Evolutionary conservation across 2,113 vertebrate species (phyloP).

Genomic region (Hyperopisus bebe): DNA sequence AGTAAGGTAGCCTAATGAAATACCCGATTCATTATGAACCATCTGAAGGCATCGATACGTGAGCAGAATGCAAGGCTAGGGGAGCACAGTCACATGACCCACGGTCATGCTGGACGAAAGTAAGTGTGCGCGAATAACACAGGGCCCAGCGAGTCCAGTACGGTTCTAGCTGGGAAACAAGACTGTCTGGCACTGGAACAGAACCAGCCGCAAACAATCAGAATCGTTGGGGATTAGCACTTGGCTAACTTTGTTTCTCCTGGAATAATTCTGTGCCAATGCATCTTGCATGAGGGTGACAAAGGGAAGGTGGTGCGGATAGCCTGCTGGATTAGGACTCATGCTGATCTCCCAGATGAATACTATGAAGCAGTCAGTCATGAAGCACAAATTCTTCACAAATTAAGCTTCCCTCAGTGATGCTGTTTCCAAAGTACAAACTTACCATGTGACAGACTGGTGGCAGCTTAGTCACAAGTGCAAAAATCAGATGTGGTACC

Average conservation of each 20-base stretch:
- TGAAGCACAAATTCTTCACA: neutral
- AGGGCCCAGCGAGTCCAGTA: neutral
- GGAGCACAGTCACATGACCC: neutral
- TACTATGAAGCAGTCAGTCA: neutral
- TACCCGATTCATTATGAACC: neutral
- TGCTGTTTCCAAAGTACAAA: neutral
- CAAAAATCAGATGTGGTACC: neutral
- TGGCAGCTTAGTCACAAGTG: neutral
- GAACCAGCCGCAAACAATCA: neutral
- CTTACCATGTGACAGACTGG: neutral
- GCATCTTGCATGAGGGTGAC: neutral
- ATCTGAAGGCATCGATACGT: neutral
- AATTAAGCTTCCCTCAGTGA: neutral
- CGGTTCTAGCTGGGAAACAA: neutral
- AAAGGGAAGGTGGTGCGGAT: neutral
- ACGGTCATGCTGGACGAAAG: neutral
- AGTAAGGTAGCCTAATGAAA: neutral
- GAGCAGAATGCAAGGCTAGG: neutral
- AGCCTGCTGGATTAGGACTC: neutral
- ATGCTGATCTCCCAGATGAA: neutral
- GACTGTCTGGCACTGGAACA: neutral
- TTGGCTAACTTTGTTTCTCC: neutral
- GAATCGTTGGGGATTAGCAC: neutral
- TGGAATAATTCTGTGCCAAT: neutral
- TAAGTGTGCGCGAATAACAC: neutral